phyloP scores from a whole-genome alignment of 2,888 invertebrate genomes.

The Nemoura dubitans region DNA sequence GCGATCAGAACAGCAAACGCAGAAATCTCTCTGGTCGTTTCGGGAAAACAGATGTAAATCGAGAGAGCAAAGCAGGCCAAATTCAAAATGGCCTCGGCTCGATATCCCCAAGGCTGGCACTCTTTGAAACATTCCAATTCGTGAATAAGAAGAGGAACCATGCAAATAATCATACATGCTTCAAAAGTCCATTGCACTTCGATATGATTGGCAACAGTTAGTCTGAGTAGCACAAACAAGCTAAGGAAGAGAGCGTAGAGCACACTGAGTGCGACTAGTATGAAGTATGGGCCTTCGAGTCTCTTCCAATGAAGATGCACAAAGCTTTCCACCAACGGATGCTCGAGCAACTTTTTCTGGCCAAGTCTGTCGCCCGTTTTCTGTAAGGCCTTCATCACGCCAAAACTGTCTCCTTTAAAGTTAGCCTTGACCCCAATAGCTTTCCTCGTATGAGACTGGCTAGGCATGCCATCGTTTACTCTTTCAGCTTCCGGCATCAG shows the following conservation, averaged over 20 bases:
- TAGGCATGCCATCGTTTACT: background rate
- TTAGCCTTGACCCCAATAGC: too few species aligned
- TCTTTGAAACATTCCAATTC: too few species aligned
- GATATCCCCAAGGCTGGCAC: too few species aligned
- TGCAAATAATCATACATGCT: too few species aligned
- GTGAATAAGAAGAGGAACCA: too few species aligned
- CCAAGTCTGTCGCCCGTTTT: background rate
- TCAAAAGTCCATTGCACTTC: too few species aligned
- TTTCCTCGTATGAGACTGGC: too few species aligned
- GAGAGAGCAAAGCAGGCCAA: background rate
- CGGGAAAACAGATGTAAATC: background rate
- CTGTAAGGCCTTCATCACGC: background rate
- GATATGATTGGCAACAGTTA: too few species aligned
- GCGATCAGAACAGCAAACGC: background rate
- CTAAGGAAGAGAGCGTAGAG: background rate
- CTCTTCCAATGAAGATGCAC: background rate
- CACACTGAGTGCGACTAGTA: background rate
- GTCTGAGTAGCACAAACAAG: background rate
- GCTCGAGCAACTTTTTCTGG: background rate
- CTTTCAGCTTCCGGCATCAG: background rate
- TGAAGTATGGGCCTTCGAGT: background rate
- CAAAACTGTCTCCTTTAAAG: background rate
- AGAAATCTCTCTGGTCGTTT: background rate
- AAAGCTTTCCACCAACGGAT: slow-evolving; percentile 16
- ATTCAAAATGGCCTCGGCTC: background rate